Evolutionary conservation across 1,140 invertebrate genomes (phyloP).

Genomic region (Camponotus floridanus): DNA sequence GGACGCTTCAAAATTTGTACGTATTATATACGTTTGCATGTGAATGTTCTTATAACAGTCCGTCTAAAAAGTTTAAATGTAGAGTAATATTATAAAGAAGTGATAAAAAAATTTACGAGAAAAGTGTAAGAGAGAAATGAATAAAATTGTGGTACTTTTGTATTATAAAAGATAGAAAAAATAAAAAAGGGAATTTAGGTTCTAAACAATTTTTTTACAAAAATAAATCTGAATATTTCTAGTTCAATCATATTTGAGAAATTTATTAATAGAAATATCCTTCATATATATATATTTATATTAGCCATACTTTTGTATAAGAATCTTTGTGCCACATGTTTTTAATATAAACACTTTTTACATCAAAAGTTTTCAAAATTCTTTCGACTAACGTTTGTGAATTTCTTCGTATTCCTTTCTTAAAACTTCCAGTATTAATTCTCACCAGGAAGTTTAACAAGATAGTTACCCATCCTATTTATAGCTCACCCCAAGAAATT

Average conservation of each 20-base stretch:
- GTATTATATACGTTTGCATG: not conserved
- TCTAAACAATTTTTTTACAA: not conserved
- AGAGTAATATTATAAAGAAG: not conserved
- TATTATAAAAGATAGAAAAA: not conserved
- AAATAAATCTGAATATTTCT: not conserved
- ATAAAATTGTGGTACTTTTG: slow-evolving; percentile 2
- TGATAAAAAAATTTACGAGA: not conserved
- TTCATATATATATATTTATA: no score
- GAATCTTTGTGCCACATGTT: no score
- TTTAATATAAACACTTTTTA: no score
- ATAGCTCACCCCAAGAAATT: not conserved
- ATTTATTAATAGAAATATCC: no score
- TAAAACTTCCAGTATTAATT: slow-evolving; percentile 38
- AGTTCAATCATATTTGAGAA: no score
- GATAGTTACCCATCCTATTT: not conserved
- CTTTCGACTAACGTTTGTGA: not conserved
- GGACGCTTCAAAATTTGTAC: not conserved
- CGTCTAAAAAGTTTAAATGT: not conserved
- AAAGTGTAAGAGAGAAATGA: not conserved
- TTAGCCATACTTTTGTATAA: no score
- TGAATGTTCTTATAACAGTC: not conserved
- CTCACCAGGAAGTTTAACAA: not conserved
- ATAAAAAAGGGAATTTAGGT: not conserved
- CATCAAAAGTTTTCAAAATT: not conserved
- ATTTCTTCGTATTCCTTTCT: not conserved